A percentile compares a stretch with the other conserved stretches of the same genome.
phyloP scores from a whole-genome alignment of 2,797 vertebrate genomes.

The Pelodytes ibericus region DNA sequence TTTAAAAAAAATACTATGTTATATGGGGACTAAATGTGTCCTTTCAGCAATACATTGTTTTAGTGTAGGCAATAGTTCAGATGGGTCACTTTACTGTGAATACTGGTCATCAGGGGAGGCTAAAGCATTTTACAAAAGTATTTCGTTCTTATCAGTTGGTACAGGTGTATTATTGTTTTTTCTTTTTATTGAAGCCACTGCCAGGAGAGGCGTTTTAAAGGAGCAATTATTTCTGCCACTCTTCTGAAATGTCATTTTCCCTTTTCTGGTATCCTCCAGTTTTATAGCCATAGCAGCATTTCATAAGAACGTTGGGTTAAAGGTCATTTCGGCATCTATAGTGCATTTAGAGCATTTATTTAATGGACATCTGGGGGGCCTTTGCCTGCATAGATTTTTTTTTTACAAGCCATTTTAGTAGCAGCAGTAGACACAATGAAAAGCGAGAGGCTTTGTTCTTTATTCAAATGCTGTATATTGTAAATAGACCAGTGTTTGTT shows the following conservation, averaged over 20 bases:
- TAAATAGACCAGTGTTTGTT: neutral
- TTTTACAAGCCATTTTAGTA: neutral
- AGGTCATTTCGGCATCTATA: conserved; percentile 2
- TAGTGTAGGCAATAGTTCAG: neutral
- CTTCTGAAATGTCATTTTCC: conserved; percentile 26
- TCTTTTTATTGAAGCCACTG: neutral
- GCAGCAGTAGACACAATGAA: neutral
- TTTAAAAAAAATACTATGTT: neutral
- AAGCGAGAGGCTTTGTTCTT: neutral
- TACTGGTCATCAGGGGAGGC: neutral
- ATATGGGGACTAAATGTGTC: too few relatives aligned
- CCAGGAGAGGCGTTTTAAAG: neutral
- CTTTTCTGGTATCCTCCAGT: neutral
- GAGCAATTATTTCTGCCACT: conserved; percentile 33
- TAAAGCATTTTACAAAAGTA: neutral
- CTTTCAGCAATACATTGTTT: too few relatives aligned
- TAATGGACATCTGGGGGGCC: neutral
- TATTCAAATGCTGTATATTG: neutral
- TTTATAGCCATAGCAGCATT: conserved; percentile 5
- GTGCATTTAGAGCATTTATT: conserved; percentile 3
- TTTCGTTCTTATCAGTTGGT: neutral
- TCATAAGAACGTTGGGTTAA: neutral
- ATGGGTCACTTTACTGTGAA: neutral
- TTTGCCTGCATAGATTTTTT: neutral
- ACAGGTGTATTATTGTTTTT: neutral